Conservation (phyloP, 2,797 vertebrate genomes). For the Enteromius thamalakanensis region DNA sequence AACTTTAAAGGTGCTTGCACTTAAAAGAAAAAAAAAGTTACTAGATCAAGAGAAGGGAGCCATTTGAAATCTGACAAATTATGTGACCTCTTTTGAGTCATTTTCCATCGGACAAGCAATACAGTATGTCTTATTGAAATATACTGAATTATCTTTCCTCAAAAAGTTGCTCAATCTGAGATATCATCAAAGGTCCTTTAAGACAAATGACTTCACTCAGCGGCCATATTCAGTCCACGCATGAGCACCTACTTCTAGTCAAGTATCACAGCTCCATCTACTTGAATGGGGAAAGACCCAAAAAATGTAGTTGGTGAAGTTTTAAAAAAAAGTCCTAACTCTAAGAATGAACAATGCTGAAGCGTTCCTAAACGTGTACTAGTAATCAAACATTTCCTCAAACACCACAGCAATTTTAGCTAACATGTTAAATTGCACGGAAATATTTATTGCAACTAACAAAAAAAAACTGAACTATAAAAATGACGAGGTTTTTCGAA, state of each 20-base stretch:
- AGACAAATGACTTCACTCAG: conserved; percentile 9
- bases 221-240: neutral
- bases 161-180: neutral
- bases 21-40: neutral
- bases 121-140: neutral
- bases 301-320: neutral
- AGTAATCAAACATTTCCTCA: neutral
- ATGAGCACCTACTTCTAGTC: neutral
- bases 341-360: neutral
- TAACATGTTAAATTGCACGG: neutral
- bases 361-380: neutral
- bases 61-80: neutral
- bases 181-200: neutral
- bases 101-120: neutral
- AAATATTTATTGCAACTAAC: neutral
- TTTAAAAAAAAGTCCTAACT: neutral
- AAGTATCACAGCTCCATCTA: conserved; percentile 2
- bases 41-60: neutral
- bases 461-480: neutral
- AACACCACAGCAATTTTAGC: neutral
- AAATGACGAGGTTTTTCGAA: neutral
- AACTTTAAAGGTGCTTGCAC: neutral
- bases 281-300: neutral
- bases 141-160: neutral
- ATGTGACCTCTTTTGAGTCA: neutral